A percentile compares a stretch with the other conserved stretches of the same genome.
These are phyloP conservation scores for Porphyrio hochstetteri DNA, from an alignment of 2,113 vertebrate species.

Conservation along the genomic window DNA sequence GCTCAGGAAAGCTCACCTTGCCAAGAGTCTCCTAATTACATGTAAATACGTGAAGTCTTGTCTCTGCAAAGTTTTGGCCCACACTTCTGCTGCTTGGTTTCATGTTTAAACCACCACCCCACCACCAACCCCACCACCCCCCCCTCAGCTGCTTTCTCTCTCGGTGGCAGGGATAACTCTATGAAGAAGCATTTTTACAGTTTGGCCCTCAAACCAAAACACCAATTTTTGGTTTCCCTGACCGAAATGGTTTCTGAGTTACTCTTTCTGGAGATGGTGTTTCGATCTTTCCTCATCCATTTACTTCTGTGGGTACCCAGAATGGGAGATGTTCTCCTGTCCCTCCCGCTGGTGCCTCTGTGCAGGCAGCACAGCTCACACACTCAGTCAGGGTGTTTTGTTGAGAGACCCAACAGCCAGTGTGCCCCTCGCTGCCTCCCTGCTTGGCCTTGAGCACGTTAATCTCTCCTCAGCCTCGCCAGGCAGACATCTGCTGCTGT, in stretches of 20 bases:
- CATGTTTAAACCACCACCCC: no score
- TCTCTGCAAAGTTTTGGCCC: neutral
- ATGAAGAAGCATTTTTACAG: neutral
- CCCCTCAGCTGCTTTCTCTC: constrained; percentile 20
- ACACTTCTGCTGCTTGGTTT: neutral
- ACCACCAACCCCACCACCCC: neutral
- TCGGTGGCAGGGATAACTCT: fast-evolving
- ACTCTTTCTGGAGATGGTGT: neutral
- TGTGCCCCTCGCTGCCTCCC: neutral
- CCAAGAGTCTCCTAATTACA: neutral
- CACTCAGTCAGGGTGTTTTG: neutral
- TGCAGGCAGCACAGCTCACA: fast-evolving
- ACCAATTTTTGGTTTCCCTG: neutral
- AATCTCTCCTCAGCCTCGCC: neutral
- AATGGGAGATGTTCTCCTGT: neutral
- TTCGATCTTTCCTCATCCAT: neutral
- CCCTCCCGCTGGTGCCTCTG: neutral
- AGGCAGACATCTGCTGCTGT: constrained; percentile 14
- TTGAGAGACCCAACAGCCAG: neutral
- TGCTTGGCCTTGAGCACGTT: neutral
- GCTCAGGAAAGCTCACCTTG: neutral
- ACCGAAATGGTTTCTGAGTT: neutral
- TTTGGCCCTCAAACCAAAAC: neutral
- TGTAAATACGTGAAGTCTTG: neutral
- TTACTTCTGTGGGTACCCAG: neutral